These are phyloP conservation scores for Hydropsyche tenuis DNA, from an alignment of 1,140 invertebrate species.

Conservation along the genomic window DNA sequence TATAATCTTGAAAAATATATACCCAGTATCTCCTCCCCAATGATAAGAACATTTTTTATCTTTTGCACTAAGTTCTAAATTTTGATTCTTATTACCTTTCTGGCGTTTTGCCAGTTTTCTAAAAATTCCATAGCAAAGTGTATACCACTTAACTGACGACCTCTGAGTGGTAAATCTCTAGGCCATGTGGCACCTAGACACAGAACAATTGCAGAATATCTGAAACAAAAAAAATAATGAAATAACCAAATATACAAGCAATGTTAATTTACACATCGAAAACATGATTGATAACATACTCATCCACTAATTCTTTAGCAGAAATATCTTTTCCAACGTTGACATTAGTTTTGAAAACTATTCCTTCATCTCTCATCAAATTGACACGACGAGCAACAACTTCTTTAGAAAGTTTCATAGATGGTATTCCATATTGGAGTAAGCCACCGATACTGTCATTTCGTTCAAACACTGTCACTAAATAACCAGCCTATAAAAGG, in stretches of 20 bases:
- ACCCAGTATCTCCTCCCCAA: conserved; percentile 99
- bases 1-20: conserved; percentile 33
- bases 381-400: conserved; percentile 90
- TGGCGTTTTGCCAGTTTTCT: conserved; percentile 96
- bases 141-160: conserved; percentile 84
- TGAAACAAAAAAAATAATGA: too few relatives aligned
- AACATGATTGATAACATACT: conserved; percentile 54
- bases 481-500: conserved; percentile 75
- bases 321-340: conserved; percentile 93
- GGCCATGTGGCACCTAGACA: conserved; percentile 97
- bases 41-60: conserved; percentile 96
- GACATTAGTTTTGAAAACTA: conserved; percentile 87
- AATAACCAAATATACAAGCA: too few relatives aligned
- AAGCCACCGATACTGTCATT: conserved; percentile 95
- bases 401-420: conserved; percentile 95
- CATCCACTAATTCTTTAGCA: conserved; percentile 69
- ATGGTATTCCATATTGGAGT: conserved; percentile 97
- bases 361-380: conserved; percentile 88
- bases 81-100: conserved; percentile 67
- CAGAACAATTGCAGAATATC: conserved; percentile 87
- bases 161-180: conserved; percentile 85
- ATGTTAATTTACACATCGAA: too few relatives aligned
- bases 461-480: conserved; percentile 94
- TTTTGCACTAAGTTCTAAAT: conserved; percentile 77
- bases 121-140: conserved; percentile 98